Base-by-base conservation (phyloP, 2,113 vertebrate species). In the Marcusenius ussheri region DNA sequence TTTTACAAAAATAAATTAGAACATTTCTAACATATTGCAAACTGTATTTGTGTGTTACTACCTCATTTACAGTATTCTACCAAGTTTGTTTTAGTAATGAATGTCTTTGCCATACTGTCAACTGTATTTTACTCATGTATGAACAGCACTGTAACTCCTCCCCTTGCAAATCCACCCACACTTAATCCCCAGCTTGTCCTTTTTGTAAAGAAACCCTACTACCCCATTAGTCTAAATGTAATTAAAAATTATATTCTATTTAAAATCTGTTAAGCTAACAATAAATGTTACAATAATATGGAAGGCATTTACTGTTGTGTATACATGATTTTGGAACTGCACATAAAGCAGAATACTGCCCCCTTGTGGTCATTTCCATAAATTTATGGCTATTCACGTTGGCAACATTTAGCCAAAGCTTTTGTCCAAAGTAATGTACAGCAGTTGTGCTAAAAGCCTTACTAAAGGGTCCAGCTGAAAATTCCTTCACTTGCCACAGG, bases 11-110 rank as follows among this genome's bases (percentile, higher is more conserved):
- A 58, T 89, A 70, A 56, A 42, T 66, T 49, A 58, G 24, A 50
- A 2, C n/a, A 83, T 86, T 85, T 90, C 17, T 70, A 39, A 86
- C 58, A 87, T 66, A n/a, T 87, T 90, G 70, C 46, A 83, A 77
- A 90, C 74, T 90, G 89, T 88, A 88, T 88, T 31, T 53, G 62
- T 88, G 62, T 56, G 21, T 80, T 58, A 88, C 90, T 90, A 88
- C 90, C 90, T 90, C 86, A 58, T 90, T 35, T 51, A 74, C 89
- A 90, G 83, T 88, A 62, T 88, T 83, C 86, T 66, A 56, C 35
- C 66, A 50, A 11, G 47, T 46, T 49, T 83, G 77, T 31, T 31
- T 70, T 11, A 27, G 62, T 42, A 39, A 87, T 17, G 62, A 66
- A 74, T 39, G 42, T 58, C 49, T 53, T 2, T 88, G 24, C 56